Evolutionary conservation across 2,888 invertebrate species (phyloP).

Genomic region (Drosophila mimica): DNA sequence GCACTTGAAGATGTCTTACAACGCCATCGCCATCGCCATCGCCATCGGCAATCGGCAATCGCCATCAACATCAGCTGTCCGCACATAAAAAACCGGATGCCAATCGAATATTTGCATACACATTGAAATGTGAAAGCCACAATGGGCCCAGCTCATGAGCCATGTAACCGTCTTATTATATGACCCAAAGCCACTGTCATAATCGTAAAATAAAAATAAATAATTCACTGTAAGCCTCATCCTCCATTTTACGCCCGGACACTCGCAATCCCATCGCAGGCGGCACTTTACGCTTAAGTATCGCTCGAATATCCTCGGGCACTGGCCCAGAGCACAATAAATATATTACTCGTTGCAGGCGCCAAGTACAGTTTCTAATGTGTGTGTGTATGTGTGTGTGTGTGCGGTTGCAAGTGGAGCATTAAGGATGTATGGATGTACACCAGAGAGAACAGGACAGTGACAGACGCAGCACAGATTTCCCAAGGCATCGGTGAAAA

Average conservation of each 20-base stretch:
- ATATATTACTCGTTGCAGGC: constrained; percentile 13
- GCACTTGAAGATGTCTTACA: constrained; percentile 52
- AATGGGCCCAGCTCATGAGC: constrained; percentile 24
- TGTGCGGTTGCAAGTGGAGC: constrained; percentile 7
- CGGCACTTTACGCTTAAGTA: constrained; percentile 43
- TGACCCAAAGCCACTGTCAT: constrained; percentile 50
- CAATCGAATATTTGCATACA: constrained; percentile 68
- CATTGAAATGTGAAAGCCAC: constrained; percentile 73
- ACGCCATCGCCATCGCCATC: constrained; percentile 31
- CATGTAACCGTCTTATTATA: constrained; percentile 52
- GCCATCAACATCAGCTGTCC: constrained; percentile 64
- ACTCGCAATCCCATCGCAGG: constrained; percentile 28
- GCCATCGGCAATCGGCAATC: constrained; percentile 3
- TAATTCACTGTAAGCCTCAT: constrained; percentile 41
- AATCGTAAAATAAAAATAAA: constrained; percentile 71
- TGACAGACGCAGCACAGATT: constrained; percentile 36
- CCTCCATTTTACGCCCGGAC: constrained; percentile 6
- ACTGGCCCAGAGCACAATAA: constrained; percentile 15
- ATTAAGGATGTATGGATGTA: constrained; percentile 33
- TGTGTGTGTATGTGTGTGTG: constrained; percentile 6
- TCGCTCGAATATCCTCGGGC: constrained; percentile 29
- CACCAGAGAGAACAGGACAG: constrained; percentile 14
- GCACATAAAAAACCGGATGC: constrained; percentile 42
- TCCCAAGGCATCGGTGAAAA: constrained; percentile 8
- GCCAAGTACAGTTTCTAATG: constrained; percentile 19